These are phyloP conservation scores for Bungarus multicinctus DNA, from an alignment of 2,113 vertebrate genomes.

Conservation along the genomic window DNA sequence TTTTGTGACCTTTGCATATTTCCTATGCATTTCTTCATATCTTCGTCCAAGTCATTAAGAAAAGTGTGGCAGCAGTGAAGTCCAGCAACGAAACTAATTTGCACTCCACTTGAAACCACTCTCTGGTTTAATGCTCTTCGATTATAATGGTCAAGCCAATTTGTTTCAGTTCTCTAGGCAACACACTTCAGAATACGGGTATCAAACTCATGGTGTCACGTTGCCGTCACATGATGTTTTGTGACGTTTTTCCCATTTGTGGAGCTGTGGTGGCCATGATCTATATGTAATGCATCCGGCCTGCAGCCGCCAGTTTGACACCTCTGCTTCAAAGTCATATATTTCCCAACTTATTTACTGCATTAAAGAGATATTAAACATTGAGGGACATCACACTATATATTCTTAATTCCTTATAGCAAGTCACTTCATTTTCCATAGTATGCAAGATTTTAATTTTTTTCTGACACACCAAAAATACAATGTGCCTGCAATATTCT, in stretches of 20 bases:
- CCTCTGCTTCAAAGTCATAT: too few species aligned
- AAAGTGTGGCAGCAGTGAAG: background rate
- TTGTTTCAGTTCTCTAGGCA: background rate
- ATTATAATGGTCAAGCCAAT: background rate
- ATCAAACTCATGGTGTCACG: too few species aligned
- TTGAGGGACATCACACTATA: background rate
- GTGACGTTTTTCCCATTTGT: too few species aligned
- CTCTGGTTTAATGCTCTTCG: background rate
- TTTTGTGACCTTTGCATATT: background rate
- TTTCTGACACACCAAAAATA: background rate
- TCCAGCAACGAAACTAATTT: background rate
- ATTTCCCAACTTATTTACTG: background rate
- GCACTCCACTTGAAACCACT: background rate
- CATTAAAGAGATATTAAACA: background rate
- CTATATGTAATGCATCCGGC: too few species aligned
- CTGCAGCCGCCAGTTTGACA: too few species aligned
- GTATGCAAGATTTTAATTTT: background rate
- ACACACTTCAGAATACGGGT: background rate
- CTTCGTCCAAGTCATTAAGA: background rate
- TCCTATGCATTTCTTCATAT: background rate
- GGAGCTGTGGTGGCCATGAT: too few species aligned
- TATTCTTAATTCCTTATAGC: background rate
- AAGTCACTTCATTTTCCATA: background rate
- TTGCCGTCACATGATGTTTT: too few species aligned
- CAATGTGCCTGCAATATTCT: background rate